Base-by-base conservation (phyloP, 2,888 invertebrate species). In the Tryphoninae sp. region DNA sequence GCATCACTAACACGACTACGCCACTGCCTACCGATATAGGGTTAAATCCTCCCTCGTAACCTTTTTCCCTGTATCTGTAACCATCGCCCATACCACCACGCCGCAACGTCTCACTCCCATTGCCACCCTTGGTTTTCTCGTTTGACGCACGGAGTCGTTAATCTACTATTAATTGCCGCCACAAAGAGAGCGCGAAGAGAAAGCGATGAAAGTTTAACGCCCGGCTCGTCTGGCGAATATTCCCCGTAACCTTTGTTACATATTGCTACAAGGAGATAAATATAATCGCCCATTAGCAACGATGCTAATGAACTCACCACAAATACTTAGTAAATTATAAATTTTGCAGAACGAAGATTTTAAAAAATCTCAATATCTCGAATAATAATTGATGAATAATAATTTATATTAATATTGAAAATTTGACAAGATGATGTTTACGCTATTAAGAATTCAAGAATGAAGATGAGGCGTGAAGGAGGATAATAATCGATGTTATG, bases 151-250 rank as follows among this genome's bases (percentile, higher is more conserved):
- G 33, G 33, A 89, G 85, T 84, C 86, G 86, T 87, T 91, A 91
- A 91, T 91, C 90, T 91, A 88, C 90, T 89, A 91, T 91, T 91
- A 91, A 91, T 91, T 91, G 91, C 89, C 87, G 86, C 88, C 89
- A 88, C 91, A 90, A 89, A 89, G 89, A 89, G 88, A 87, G 84
- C 85, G 87, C 87, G 84, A 62, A 42, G 75, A 75, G 78, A 73
- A 67, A 69, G 72, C 78, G 65, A 55, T 83, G 77, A 83, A 83
- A 81, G 79, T 81, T 83, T 80, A 82, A 78, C 75, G 65, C 80
- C 71, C 72, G 22, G 22, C 16, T 49, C 16, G 45, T 80, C 72
- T 49, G 13, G 26, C 49, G 40, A 58, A 45, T 45, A 45, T 45
- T 45, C 13, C 13, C 13, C 11, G 9, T 45, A 45, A 26, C n/a